Evolutionary conservation across 2,888 invertebrate genomes (phyloP).

Genomic region (Drosophila meridiana): DNA sequence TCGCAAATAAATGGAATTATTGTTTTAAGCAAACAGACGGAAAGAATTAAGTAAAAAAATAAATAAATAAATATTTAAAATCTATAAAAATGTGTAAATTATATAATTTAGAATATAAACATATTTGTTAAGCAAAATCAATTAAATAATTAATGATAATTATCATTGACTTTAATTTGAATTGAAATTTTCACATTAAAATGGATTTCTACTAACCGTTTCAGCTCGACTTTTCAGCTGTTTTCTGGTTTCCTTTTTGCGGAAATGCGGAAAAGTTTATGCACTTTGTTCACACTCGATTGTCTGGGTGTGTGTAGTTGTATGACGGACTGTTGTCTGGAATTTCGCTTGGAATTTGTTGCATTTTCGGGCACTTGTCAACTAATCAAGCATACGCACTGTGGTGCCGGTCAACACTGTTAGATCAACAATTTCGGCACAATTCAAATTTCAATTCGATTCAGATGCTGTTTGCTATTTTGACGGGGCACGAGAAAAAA

Average conservation of each 20-base stretch:
- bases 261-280: constrained; percentile 31
- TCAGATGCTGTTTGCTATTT: constrained; percentile 17
- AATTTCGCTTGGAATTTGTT: constrained; percentile 24
- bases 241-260: constrained; percentile 28
- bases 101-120: background rate
- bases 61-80: background rate
- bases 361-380: constrained; percentile 20
- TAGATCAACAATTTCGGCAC: constrained; percentile 24
- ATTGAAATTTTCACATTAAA: background rate
- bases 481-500: constrained; percentile 30
- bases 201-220: constrained; percentile 36
- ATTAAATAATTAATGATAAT: background rate
- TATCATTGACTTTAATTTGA: no score
- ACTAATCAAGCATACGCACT: constrained; percentile 46
- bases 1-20: background rate
- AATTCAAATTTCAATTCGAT: constrained; percentile 2
- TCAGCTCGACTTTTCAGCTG: constrained; percentile 15
- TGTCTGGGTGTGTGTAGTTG: constrained; percentile 19
- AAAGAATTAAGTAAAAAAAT: background rate
- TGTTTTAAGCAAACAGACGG: background rate
- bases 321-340: constrained; percentile 20
- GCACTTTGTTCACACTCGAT: constrained; percentile 45
- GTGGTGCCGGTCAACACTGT: constrained; percentile 42
- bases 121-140: background rate
- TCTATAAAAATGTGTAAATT: no score